Percentiles rank a stretch among this genome's conserved stretches.
These are phyloP conservation scores for Pseudomyrmex dendroicus DNA, from an alignment of 1,140 invertebrate genomes.

Conservation along the genomic window DNA sequence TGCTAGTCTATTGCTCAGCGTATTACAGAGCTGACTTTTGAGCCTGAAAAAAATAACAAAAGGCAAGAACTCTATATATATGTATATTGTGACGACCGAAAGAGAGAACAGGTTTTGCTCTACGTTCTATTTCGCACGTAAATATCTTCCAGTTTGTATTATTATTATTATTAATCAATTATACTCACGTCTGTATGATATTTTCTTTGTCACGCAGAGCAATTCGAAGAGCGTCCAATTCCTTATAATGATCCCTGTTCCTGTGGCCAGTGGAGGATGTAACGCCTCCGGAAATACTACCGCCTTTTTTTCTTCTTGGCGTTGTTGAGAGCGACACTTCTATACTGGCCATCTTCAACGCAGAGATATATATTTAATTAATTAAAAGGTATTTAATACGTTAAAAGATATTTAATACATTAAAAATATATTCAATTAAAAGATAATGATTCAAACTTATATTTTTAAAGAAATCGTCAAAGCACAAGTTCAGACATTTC, in stretches of 20 bases:
- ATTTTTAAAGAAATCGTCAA: too few species aligned
- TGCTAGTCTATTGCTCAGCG: conserved; percentile 84
- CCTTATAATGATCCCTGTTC: conserved; percentile 85
- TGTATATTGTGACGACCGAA: conserved; percentile 6
- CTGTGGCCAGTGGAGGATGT: conserved; percentile 82
- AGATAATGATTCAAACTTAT: too few species aligned
- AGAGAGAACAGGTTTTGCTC: conserved; percentile 9
- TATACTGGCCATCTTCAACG: conserved; percentile 92
- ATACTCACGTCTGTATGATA: conserved; percentile 89
- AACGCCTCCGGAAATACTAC: conserved; percentile 85
- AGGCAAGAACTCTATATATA: not conserved
- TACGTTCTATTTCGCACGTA: not conserved
- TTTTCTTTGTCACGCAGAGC: conserved; percentile 92
- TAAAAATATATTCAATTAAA: too few species aligned
- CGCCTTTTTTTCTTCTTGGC: conserved; percentile 87
- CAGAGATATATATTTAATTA: not conserved
- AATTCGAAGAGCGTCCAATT: conserved; percentile 90
- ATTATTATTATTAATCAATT: conserved; percentile 21
- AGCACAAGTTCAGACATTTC: too few species aligned
- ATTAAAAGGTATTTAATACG: conserved; percentile 6
- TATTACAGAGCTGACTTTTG: conserved; percentile 88
- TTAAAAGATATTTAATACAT: not conserved
- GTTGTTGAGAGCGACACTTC: conserved; percentile 91
- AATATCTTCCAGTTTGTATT: not conserved
- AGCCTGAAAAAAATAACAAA: conserved; percentile 82